These are phyloP conservation scores for Hypena proboscidalis DNA, from an alignment of 2,888 invertebrate genomes.

Conservation along the genomic window DNA sequence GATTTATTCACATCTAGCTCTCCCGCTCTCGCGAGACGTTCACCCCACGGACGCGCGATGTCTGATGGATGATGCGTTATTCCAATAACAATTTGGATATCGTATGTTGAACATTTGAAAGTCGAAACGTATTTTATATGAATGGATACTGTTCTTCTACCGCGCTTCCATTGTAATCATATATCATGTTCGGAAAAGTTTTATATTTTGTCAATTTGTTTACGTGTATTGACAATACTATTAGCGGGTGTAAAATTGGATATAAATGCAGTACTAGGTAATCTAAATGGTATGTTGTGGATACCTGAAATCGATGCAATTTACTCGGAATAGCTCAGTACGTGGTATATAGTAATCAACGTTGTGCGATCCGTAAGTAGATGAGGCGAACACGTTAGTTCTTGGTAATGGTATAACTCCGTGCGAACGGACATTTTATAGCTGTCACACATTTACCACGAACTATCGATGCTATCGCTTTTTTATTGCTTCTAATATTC, in stretches of 20 bases:
- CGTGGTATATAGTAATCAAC: conserved; percentile 32
- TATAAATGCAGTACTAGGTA: too few relatives aligned
- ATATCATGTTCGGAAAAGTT: conserved; percentile 22
- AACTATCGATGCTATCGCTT: conserved; percentile 34
- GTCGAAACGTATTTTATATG: conserved; percentile 54
- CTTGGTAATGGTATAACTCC: conserved; percentile 57
- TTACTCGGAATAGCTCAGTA: conserved; percentile 24
- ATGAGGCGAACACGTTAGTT: conserved; percentile 40
- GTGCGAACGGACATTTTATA: conserved; percentile 66
- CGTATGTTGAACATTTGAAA: conserved; percentile 79
- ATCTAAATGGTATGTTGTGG: conserved; percentile 11
- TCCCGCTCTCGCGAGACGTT: conserved; percentile 61
- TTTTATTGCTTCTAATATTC: conserved; percentile 30
- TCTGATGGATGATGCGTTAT: conserved; percentile 85
- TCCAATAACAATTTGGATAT: conserved; percentile 84
- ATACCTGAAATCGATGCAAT: conserved; percentile 28
- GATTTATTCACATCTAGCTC: conserved; percentile 39
- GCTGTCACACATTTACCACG: conserved; percentile 53
- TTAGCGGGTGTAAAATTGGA: conserved; percentile 13
- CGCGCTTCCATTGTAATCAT: conserved; percentile 36
- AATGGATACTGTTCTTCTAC: conserved; percentile 34
- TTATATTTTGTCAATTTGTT: conserved; percentile 19
- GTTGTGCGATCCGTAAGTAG: conserved; percentile 31
- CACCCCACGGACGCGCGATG: conserved; percentile 75
- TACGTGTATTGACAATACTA: conserved; percentile 4